Conservation (phyloP, 2,797 vertebrate species). For the Sebastes reedi region DNA sequence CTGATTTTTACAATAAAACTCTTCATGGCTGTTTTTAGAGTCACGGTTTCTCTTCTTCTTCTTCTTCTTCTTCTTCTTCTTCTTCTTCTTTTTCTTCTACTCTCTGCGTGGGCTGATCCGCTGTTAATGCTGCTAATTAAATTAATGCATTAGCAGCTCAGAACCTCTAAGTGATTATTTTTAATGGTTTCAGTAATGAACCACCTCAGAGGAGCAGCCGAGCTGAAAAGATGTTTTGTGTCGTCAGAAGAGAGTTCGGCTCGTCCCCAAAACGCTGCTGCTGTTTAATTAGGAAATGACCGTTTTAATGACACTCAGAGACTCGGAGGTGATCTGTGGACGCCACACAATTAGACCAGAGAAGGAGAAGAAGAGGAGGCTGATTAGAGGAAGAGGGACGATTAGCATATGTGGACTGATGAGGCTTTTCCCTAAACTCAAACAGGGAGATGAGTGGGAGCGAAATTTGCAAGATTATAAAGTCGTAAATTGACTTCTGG, state of each 20-base stretch:
- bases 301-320: constrained; percentile 31
- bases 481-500: too few relatives aligned
- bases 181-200: constrained; percentile 64
- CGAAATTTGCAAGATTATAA: too few relatives aligned
- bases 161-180: constrained; percentile 42
- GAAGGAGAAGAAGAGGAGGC: too few relatives aligned
- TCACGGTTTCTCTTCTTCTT: not conserved
- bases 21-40: not conserved
- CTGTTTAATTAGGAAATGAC: constrained; percentile 52
- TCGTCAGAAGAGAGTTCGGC: not conserved
- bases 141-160: constrained; percentile 44
- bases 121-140: constrained; percentile 57
- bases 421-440: too few relatives aligned
- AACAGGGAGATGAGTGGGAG: too few relatives aligned
- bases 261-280: not conserved
- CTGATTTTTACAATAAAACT: not conserved
- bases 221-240: constrained; percentile 37
- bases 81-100: not conserved
- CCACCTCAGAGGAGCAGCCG: constrained; percentile 42
- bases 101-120: constrained; percentile 9
- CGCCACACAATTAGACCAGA: too few relatives aligned
- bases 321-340: not conserved
- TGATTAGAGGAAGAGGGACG: too few relatives aligned
- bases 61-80: not conserved
- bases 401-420: too few relatives aligned